Evolutionary conservation across 2,113 vertebrate genomes (phyloP).

Genomic region (Eonycteris spelaea): DNA sequence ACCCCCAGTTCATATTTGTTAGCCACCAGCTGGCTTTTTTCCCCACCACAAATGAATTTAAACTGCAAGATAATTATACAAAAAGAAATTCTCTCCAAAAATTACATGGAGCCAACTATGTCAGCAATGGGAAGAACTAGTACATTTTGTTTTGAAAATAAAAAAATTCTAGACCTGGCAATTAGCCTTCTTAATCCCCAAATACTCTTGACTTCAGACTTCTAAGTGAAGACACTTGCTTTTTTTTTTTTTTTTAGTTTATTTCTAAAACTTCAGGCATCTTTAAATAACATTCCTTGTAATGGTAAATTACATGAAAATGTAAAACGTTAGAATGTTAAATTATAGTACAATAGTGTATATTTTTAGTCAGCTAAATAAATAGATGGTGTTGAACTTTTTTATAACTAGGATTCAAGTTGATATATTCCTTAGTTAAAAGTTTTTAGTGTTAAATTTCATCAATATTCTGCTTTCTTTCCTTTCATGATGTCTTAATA

Average conservation of each 20-base stretch:
- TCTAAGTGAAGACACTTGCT: not conserved
- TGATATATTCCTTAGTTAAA: conserved; percentile 15
- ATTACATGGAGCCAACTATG: conserved; percentile 69
- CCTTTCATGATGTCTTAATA: not conserved
- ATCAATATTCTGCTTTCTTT: conserved; percentile 10
- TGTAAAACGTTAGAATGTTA: not conserved
- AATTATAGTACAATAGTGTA: not conserved
- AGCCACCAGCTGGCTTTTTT: conserved; percentile 60
- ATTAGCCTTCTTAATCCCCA: conserved; percentile 41
- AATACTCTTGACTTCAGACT: not conserved
- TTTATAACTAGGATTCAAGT: conserved; percentile 15
- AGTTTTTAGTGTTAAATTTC: not conserved
- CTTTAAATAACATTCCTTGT: not conserved
- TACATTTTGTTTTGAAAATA: conserved; percentile 73
- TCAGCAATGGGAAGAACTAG: conserved; percentile 75
- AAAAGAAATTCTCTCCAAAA: conserved; percentile 66
- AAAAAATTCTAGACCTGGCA: conserved; percentile 29
- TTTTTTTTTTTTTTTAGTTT: conserved; percentile 11
- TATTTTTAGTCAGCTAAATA: not conserved
- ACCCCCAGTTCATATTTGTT: conserved; percentile 35
- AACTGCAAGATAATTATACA: conserved; percentile 64
- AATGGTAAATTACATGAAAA: not conserved
- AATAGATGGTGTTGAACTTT: not conserved
- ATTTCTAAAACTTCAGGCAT: not conserved
- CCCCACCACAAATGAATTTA: conserved; percentile 49